These are phyloP conservation scores for Lepeophtheirus salmonis DNA, from an alignment of 1,140 invertebrate species.

Conservation along the genomic window DNA sequence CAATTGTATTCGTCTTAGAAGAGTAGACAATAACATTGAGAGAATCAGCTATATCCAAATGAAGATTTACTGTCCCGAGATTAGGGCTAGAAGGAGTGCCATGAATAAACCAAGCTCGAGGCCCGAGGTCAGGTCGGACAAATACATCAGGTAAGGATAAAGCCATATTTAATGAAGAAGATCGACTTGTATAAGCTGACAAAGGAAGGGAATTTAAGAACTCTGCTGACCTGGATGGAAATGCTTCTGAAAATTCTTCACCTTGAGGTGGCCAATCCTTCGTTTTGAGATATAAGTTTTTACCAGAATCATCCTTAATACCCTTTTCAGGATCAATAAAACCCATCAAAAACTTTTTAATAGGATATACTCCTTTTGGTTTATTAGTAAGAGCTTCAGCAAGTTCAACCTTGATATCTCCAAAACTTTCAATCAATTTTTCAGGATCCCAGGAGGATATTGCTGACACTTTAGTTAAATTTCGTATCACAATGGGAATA, in stretches of 20 bases:
- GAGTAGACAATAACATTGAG: conserved; percentile 94
- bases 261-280: conserved; percentile 82
- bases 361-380: conserved; percentile 58
- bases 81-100: conserved; percentile 41
- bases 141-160: conserved; percentile 73
- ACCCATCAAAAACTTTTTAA: conserved; percentile 86
- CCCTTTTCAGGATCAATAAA: conserved; percentile 64
- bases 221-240: conserved; percentile 55
- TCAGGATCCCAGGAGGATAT: conserved; percentile 65
- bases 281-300: conserved; percentile 72
- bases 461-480: conserved; percentile 53
- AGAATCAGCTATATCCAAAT: conserved; percentile 86
- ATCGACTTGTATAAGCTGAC: conserved; percentile 67
- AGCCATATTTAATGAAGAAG: conserved; percentile 67
- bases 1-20: too few species aligned
- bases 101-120: conserved; percentile 94
- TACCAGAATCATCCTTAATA: conserved; percentile 46
- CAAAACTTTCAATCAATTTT: conserved; percentile 72
- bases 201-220: conserved; percentile 74
- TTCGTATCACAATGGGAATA: conserved; percentile 81
- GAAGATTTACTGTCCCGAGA: conserved; percentile 73
- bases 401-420: conserved; percentile 68
- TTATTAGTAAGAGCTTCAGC: conserved; percentile 73
- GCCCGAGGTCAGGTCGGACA: conserved; percentile 78
- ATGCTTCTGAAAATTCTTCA: conserved; percentile 76